Evolutionary conservation across 2,113 vertebrate species (phyloP).

Genomic region (Nanger granti): DNA sequence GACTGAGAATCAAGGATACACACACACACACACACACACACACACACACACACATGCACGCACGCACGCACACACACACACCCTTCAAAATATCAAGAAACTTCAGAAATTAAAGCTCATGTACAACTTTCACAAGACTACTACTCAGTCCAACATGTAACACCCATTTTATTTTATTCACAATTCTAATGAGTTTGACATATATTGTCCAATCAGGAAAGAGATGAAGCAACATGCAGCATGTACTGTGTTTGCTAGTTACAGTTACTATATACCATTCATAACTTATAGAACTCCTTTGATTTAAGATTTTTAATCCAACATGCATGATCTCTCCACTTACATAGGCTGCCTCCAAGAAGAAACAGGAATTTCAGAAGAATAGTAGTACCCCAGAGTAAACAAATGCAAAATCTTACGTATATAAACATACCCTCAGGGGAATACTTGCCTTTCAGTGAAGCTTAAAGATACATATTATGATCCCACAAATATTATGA

Average conservation of each 20-base stretch:
- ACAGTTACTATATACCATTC: neutral
- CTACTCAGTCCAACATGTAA: neutral
- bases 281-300: neutral
- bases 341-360: neutral
- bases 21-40: neutral
- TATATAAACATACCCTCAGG: neutral
- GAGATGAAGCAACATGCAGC: neutral
- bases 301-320: neutral
- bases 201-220: neutral
- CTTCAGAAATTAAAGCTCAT: neutral
- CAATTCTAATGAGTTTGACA: neutral
- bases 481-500: neutral
- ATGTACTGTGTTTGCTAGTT: neutral
- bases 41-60: neutral
- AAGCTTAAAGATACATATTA: neutral
- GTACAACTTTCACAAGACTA: neutral
- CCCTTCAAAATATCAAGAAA: neutral
- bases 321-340: neutral
- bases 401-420: neutral
- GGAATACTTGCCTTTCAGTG: neutral
- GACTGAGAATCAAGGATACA: neutral
- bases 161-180: neutral
- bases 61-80: too few relatives aligned
- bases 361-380: neutral
- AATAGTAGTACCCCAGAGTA: neutral